Evolutionary conservation across 2,888 invertebrate species (phyloP), one percentile per base, ranked within the genome.

Genomic region (Masnerella sp.): DNA sequence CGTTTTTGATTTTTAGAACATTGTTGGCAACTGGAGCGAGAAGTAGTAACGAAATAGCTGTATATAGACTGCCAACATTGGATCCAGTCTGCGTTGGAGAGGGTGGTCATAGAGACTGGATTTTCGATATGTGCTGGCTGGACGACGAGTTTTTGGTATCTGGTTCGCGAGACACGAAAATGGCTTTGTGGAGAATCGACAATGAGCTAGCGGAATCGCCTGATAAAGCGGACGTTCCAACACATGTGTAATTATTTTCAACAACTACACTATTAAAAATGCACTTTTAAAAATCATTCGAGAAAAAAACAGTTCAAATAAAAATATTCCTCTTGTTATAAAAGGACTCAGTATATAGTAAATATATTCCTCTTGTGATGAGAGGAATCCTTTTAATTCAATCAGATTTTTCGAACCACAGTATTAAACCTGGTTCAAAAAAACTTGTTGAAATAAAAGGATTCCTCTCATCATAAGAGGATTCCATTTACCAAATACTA

Each of bases 111-210:
- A 92, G 93, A 81, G 98, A 98, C 88, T 96, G 97, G 94, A 94
- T 96, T 76, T 92, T 95, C 88, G 98, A 98, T 84, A 93, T 97
- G 92, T 95, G 95, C 77, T 98, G 98, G 98, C 88, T 98, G 73
- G 98, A 98, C 88, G 98, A 98, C 88, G 94, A 97, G 88, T 97
- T 96, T 89, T 89, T 98, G 59, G 96, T 98, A 64, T 96, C 97
- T 4, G 97, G 97, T 8, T 96, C 97, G 0, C 92, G 97, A 56
- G 98, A 98, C 88, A 95, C 96, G 2, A 94, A 93, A 85, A 91
- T 98, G 89, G 95, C 96, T 15, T 88, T 98, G 68, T 98, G 98
- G 98, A 91, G 93, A 70, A 93, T 97, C 52, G 94, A 90, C 45
- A 86, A 84, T 52, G 87, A 88, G 70, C 80, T 86, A 20, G 84